Conservation (phyloP, 2,888 invertebrate genomes). For the Cephus rjabovi region DNA sequence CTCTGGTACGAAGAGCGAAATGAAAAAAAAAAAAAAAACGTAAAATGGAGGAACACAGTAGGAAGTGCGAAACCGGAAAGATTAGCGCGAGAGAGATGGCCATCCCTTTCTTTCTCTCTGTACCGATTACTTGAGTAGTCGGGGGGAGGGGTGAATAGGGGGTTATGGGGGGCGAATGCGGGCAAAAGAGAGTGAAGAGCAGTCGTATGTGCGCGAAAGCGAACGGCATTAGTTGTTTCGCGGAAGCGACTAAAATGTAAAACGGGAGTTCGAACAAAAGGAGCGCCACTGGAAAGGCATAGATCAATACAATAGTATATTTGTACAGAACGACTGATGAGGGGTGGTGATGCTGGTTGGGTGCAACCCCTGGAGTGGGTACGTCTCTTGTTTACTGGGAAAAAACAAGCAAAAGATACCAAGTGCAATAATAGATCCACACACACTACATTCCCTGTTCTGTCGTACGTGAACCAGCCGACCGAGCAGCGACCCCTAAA, state of each 20-base stretch:
- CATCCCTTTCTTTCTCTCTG: slow-evolving; percentile 1
- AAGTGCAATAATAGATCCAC: slow-evolving; percentile 39
- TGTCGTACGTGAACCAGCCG: slow-evolving; percentile 2
- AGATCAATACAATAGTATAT: slow-evolving; percentile 62
- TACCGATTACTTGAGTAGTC: no score
- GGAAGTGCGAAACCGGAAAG: slow-evolving; percentile 1
- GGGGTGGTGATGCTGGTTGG: slow-evolving; percentile 36
- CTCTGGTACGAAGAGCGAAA: no score
- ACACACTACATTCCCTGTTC: slow-evolving; percentile 14
- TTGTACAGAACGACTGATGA: slow-evolving; percentile 59
- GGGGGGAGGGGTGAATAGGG: no score
- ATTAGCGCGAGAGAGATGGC: slow-evolving; percentile 6
- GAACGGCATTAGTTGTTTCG: slow-evolving; percentile 60
- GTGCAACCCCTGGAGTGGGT: slow-evolving; percentile 25
- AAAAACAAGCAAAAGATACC: slow-evolving; percentile 43
- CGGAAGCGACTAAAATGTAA: slow-evolving; percentile 58
- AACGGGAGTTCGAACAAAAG: slow-evolving; percentile 59
- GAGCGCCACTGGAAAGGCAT: slow-evolving; percentile 40
- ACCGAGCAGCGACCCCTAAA: background rate
- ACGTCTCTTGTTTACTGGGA: slow-evolving; percentile 45
- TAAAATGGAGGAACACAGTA: background rate
- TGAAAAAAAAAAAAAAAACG: no score
- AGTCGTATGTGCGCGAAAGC: slow-evolving; percentile 47
- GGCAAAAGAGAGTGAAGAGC: slow-evolving; percentile 13
- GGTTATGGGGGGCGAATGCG: no score